Percentiles rank a stretch among this genome's conserved stretches.
phyloP scores from a whole-genome alignment of 2,797 vertebrate species.

The Oreonectes daqikongensis region DNA sequence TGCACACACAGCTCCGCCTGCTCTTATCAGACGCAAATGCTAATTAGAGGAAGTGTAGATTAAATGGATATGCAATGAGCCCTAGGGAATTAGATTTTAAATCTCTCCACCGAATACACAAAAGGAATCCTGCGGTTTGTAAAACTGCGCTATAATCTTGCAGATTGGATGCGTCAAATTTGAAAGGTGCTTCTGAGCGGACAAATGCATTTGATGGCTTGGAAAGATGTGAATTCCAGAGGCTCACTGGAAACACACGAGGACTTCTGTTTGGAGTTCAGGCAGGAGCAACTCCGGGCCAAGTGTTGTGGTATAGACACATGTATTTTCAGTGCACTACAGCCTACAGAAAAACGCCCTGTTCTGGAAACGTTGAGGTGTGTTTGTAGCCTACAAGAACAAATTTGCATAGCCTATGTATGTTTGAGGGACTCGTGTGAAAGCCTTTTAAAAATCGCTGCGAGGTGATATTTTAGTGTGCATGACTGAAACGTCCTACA shows the following conservation, averaged over 20 bases:
- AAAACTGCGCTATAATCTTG: background rate
- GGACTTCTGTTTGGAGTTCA: background rate
- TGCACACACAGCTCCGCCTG: background rate
- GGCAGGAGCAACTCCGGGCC: background rate
- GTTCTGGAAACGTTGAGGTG: constrained; percentile 34
- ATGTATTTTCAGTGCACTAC: constrained; percentile 37
- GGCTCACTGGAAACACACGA: background rate
- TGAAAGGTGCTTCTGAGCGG: background rate
- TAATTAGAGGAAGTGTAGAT: constrained; percentile 27
- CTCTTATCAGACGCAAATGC: constrained; percentile 22
- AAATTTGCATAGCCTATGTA: constrained; percentile 37
- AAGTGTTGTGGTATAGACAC: constrained; percentile 16
- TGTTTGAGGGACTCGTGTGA: background rate
- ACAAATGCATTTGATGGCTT: background rate
- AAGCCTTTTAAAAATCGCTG: background rate
- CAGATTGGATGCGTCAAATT: background rate
- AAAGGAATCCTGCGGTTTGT: background rate
- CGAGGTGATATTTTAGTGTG: background rate
- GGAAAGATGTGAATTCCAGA: background rate
- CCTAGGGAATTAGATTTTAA: constrained; percentile 24
- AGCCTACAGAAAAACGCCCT: background rate
- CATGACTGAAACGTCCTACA: background rate
- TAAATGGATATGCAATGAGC: constrained; percentile 31
- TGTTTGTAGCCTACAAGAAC: constrained; percentile 34
- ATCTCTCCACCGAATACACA: background rate